phyloP scores from a whole-genome alignment of 2,888 invertebrate species.

The Leptarthrus brevirostris region DNA sequence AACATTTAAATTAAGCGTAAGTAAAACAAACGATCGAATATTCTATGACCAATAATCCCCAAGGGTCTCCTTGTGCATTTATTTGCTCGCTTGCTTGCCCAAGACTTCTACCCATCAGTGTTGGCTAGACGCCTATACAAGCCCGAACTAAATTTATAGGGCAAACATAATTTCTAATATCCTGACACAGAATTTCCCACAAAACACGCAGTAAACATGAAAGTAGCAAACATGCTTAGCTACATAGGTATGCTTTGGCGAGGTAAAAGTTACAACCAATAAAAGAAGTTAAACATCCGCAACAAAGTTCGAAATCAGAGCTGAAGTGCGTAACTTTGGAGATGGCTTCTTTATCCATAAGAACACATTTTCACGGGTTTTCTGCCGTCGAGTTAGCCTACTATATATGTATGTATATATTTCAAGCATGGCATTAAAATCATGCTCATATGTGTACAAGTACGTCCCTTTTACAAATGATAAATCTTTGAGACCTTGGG shows the following conservation, averaged over 20 bases:
- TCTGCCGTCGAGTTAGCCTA: too few species aligned
- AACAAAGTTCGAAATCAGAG: constrained; percentile 7
- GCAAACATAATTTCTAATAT: constrained; percentile 37
- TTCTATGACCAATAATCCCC: constrained; percentile 13
- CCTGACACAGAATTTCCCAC: background rate
- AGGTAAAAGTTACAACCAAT: constrained; percentile 14
- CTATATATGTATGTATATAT: too few species aligned
- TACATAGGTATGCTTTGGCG: background rate
- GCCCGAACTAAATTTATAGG: constrained; percentile 20
- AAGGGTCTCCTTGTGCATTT: background rate
- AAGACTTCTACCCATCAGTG: background rate
- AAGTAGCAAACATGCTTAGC: background rate
- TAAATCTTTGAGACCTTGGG: background rate
- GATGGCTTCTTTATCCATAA: background rate
- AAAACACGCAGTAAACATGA: background rate
- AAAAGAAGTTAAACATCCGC: constrained; percentile 40
- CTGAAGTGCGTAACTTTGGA: background rate
- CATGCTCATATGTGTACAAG: background rate
- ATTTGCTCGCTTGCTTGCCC: constrained; percentile 3
- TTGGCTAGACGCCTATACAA: background rate
- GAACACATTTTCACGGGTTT: background rate
- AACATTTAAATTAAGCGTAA: constrained; percentile 4
- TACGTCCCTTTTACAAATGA: background rate
- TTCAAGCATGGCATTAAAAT: background rate
- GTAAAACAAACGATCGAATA: constrained; percentile 24